These are phyloP conservation scores for Hipparchia sbordonii DNA, from an alignment of 2,888 invertebrate genomes.

Conservation along the genomic window DNA sequence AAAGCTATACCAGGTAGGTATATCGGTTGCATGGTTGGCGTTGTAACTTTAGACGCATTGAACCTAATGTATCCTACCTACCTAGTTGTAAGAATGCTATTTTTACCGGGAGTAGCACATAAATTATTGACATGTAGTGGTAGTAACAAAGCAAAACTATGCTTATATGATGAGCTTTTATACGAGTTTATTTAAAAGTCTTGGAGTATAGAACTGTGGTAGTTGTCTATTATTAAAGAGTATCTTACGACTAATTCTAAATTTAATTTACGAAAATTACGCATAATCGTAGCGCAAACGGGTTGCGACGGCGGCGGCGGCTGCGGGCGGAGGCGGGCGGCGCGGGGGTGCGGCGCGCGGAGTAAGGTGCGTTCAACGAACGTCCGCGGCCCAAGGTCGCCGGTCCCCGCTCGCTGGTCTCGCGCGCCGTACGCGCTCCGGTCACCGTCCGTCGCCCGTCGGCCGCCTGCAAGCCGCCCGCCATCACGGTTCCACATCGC, in stretches of 20 bases:
- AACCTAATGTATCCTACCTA: no score
- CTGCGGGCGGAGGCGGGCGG: conserved; percentile 39
- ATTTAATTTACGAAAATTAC: conserved; percentile 59
- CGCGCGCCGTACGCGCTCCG: not conserved
- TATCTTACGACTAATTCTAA: conserved; percentile 46
- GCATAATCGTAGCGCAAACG: conserved; percentile 68
- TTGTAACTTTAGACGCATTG: not conserved
- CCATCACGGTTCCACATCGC: not conserved
- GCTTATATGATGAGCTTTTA: no score
- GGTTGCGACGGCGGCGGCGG: conserved; percentile 56
- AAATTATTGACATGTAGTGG: not conserved
- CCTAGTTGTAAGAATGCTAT: not conserved
- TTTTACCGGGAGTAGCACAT: not conserved
- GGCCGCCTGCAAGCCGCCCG: not conserved
- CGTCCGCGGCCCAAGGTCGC: conserved; percentile 82
- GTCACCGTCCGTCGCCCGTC: not conserved
- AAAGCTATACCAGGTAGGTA: not conserved
- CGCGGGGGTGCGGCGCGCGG: conserved; percentile 43
- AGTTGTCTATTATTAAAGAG: conserved; percentile 39
- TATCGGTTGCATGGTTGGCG: conserved; percentile 4
- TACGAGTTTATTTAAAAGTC: no score
- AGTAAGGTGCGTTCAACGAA: conserved; percentile 72
- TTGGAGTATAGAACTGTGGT: conserved; percentile 23
- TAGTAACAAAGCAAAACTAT: no score
- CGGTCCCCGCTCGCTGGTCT: conserved; percentile 64